Percentiles rank a stretch among this genome's conserved stretches.
phyloP scores from a whole-genome alignment of 2,888 invertebrate species.

The Coremacera marginata region DNA sequence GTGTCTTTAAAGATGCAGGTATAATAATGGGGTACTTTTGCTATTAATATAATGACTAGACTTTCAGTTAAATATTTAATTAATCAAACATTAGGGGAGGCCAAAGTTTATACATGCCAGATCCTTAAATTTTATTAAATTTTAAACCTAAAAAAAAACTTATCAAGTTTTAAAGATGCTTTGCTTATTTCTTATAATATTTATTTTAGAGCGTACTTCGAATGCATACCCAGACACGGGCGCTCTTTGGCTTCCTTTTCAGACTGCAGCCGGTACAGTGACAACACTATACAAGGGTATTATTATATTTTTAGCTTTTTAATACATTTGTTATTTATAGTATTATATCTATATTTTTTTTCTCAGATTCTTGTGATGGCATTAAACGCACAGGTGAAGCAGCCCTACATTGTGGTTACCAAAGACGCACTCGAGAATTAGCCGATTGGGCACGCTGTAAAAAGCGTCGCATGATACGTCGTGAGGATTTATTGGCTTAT shows the following conservation, averaged over 20 bases:
- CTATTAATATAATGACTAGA: too few species aligned
- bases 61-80: too few species aligned
- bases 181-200: too few species aligned
- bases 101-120: not conserved
- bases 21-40: not conserved
- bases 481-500: constrained; percentile 83
- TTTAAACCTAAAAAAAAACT: too few species aligned
- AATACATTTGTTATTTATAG: not conserved
- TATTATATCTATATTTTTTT: not conserved
- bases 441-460: constrained; percentile 82
- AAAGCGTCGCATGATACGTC: constrained; percentile 77
- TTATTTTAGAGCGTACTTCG: constrained; percentile 73
- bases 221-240: constrained; percentile 72
- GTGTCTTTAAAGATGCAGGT: not conserved
- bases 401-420: constrained; percentile 79
- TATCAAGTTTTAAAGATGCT: too few species aligned
- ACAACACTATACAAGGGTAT: constrained; percentile 83
- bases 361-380: constrained; percentile 79
- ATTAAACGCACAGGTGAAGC: constrained; percentile 78
- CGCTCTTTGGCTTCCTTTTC: constrained; percentile 81
- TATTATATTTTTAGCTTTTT: not conserved
- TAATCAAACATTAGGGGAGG: too few species aligned
- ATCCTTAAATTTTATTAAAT: not conserved
- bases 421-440: constrained; percentile 80
- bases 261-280: constrained; percentile 83